phyloP scores from a whole-genome alignment of 1,140 invertebrate species.

The Drosophila virilis region DNA sequence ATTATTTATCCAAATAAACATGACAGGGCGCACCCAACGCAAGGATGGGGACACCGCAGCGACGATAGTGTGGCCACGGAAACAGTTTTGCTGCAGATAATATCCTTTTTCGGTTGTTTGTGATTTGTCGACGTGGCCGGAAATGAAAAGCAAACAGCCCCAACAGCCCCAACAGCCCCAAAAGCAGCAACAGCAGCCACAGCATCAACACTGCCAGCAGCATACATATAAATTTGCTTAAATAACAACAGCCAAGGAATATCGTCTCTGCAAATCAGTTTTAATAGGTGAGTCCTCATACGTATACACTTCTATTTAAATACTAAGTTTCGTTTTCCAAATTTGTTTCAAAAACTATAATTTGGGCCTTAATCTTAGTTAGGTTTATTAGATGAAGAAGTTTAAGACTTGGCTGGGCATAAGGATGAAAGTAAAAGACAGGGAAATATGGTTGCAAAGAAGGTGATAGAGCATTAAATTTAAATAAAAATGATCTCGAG shows the following conservation, averaged over 20 bases:
- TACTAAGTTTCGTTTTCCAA: neutral
- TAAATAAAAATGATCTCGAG: too few relatives aligned
- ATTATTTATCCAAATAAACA: conserved; percentile 77
- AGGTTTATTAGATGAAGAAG: too few relatives aligned
- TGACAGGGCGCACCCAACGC: conserved; percentile 26
- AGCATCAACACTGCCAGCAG: conserved; percentile 41
- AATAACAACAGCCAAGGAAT: conserved; percentile 48
- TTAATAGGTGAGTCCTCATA: neutral
- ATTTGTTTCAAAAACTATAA: neutral
- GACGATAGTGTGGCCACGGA: conserved; percentile 54
- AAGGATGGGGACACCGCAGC: conserved; percentile 6
- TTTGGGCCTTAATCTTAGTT: too few relatives aligned
- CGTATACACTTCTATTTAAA: conserved; percentile 2
- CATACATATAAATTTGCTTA: conserved; percentile 52
- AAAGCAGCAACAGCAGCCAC: conserved; percentile 19
- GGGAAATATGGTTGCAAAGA: neutral
- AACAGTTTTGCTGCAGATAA: conserved; percentile 73
- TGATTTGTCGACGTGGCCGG: conserved; percentile 81
- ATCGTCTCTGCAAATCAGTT: conserved; percentile 9
- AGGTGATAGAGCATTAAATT: neutral
- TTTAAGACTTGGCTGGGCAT: neutral
- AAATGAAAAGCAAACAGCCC: conserved; percentile 79
- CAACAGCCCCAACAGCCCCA: conserved; percentile 4
- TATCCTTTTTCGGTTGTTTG: conserved; percentile 72
- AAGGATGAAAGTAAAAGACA: neutral